These are phyloP conservation scores for Archilochus colubris DNA, from an alignment of 2,113 vertebrate species.

Conservation along the genomic window DNA sequence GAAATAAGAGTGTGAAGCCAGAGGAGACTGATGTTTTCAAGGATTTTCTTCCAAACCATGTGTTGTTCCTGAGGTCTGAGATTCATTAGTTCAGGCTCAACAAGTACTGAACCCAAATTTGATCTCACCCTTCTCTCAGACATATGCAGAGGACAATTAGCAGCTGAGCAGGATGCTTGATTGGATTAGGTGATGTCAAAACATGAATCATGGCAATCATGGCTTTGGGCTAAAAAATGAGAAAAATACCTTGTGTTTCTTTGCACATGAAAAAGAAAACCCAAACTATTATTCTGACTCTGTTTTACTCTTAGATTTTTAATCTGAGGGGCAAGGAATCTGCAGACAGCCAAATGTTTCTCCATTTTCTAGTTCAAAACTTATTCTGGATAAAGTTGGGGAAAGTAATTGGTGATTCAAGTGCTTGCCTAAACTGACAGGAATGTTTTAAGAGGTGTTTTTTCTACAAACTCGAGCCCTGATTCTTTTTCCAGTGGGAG, in stretches of 20 bases:
- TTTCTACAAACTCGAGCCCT: not conserved
- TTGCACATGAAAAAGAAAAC: not conserved
- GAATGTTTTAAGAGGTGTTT: slow-evolving; percentile 20
- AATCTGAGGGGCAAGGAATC: not conserved
- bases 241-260: not conserved
- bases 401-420: not conserved
- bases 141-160: not conserved
- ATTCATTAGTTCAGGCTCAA: not conserved
- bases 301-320: not conserved
- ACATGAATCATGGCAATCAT: not conserved
- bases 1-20: not conserved
- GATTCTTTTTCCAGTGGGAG: not conserved
- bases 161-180: not conserved
- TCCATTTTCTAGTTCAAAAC: not conserved
- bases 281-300: not conserved
- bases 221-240: not conserved
- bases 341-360: not conserved
- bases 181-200: not conserved
- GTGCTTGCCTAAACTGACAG: not conserved
- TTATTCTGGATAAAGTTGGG: not conserved
- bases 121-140: not conserved
- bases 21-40: not conserved
- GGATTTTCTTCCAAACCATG: not conserved
- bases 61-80: not conserved
- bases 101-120: not conserved